Conservation (phyloP, 2,888 invertebrate species). For the Nomada flava region DNA sequence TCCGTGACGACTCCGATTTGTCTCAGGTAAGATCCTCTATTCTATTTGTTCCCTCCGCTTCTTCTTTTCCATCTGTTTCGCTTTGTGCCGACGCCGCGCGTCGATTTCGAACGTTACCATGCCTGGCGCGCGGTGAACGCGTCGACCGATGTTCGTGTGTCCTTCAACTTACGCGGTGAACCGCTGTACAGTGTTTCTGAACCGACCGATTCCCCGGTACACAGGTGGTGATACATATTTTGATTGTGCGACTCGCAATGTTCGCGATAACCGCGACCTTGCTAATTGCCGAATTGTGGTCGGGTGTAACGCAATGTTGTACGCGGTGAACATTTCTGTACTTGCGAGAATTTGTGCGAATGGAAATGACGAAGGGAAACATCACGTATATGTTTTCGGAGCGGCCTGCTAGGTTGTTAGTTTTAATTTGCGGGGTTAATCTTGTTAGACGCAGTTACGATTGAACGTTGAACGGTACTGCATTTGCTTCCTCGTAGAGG, state of each 20-base stretch:
- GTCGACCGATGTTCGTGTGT: constrained; percentile 23
- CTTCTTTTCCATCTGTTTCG: neutral
- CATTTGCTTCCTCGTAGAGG: neutral
- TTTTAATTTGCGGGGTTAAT: constrained; percentile 33
- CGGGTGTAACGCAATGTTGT: neutral
- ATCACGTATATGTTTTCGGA: neutral
- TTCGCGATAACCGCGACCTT: neutral
- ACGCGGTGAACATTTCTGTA: neutral
- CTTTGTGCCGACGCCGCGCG: no score
- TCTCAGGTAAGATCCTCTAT: constrained; percentile 68
- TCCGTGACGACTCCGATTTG: constrained; percentile 80
- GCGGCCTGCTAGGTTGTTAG: constrained; percentile 18
- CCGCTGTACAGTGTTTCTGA: neutral
- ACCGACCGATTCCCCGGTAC: neutral
- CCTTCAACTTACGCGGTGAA: constrained; percentile 49
- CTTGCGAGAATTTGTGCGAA: neutral
- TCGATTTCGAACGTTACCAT: neutral
- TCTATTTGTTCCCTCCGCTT: neutral
- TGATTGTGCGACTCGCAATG: neutral
- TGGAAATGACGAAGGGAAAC: neutral
- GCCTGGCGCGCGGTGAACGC: constrained; percentile 7
- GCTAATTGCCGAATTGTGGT: no score
- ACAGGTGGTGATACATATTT: neutral
- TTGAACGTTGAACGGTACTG: neutral
- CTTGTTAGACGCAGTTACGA: neutral